phyloP scores from a whole-genome alignment of 30 jellyfish, hydroid and myxozoan genomes.

The Mastigias papua region DNA sequence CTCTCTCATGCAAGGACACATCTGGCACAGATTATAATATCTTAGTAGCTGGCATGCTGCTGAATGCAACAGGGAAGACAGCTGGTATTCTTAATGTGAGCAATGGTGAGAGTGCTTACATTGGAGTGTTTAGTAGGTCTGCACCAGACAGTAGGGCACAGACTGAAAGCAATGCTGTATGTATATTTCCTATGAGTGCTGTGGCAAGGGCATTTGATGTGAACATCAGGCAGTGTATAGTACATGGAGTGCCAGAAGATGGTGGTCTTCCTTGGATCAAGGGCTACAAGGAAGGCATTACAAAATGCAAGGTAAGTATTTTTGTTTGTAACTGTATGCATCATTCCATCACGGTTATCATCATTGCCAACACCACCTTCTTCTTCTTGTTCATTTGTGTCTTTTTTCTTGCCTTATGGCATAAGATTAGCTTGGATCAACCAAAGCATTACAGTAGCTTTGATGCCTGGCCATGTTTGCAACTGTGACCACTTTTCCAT shows the following conservation, averaged over 20 bases:
- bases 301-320: conserved; percentile 3
- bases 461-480: too few species aligned
- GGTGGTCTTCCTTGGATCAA: conserved; percentile 61
- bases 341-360: too few species aligned
- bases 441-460: too few species aligned
- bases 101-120: conserved; percentile 39
- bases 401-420: too few species aligned
- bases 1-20: conserved; percentile 26
- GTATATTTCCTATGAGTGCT: conserved; percentile 34
- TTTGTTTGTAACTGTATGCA: background rate
- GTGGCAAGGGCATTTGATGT: conserved; percentile 27
- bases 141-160: conserved; percentile 18
- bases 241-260: conserved; percentile 33
- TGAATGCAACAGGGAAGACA: conserved; percentile 53
- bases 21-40: conserved; percentile 42
- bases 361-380: too few species aligned
- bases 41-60: conserved; percentile 48
- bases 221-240: conserved; percentile 27
- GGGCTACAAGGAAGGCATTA: background rate
- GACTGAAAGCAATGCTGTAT: conserved; percentile 49
- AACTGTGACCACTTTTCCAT: too few species aligned
- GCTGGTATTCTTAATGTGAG: conserved; percentile 61
- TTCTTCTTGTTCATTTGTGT: background rate
- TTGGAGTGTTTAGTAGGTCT: conserved; percentile 68
- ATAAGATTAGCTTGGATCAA: too few species aligned